These are phyloP conservation scores for Tringa solitaria DNA, from an alignment of 2,113 vertebrate genomes.

Conservation along the genomic window DNA sequence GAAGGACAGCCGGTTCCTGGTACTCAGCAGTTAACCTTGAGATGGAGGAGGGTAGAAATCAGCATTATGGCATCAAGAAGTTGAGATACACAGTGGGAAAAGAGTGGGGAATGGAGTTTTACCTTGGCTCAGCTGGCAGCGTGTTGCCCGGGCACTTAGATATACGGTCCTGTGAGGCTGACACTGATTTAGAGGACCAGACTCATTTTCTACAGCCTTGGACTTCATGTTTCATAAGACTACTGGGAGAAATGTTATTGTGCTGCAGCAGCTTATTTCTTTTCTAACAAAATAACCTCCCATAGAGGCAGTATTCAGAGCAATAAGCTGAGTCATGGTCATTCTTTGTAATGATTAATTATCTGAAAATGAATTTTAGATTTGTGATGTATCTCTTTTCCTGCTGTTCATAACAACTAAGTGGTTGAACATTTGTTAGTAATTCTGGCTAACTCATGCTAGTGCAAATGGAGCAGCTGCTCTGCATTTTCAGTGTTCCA, in stretches of 20 bases:
- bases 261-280: conserved; percentile 2
- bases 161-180: background rate
- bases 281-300: conserved; percentile 21
- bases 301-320: background rate
- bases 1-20: background rate
- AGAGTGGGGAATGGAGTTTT: background rate
- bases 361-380: conserved; percentile 53
- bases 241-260: background rate
- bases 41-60: background rate
- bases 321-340: conserved; percentile 56
- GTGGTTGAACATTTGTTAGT: conserved; percentile 36
- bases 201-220: conserved; percentile 12
- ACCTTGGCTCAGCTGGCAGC: background rate
- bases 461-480: conserved; percentile 46
- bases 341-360: conserved; percentile 61
- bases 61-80: background rate
- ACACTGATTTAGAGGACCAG: background rate
- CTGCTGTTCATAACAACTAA: conserved; percentile 43
- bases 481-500: conserved; percentile 36
- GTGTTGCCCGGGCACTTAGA: background rate
- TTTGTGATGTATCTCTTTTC: conserved; percentile 36
- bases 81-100: background rate
- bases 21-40: background rate
- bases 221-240: background rate
- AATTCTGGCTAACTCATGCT: conserved; percentile 19